These are phyloP conservation scores for Phenacoccus solenopsis DNA, from an alignment of 1,140 invertebrate genomes.

Conservation along the genomic window DNA sequence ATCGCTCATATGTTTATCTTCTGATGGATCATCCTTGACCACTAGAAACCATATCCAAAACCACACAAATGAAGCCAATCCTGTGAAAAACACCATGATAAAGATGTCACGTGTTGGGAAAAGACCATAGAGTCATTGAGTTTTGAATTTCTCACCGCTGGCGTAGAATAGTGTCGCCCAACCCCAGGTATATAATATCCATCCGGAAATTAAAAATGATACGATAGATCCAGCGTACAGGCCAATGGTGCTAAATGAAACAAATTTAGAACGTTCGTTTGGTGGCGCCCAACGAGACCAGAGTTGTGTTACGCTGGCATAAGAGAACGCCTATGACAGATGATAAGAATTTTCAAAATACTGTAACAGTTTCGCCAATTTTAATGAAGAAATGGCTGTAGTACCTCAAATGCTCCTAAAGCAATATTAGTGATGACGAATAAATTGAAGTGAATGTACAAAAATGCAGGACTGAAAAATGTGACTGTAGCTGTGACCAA, in stretches of 20 bases:
- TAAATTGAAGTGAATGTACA: constrained; percentile 23
- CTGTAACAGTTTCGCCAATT: neutral
- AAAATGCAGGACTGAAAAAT: constrained; percentile 26
- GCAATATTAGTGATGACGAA: constrained; percentile 38
- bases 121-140: neutral
- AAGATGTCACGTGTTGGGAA: neutral
- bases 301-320: neutral
- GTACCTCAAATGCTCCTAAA: constrained; percentile 42
- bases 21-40: neutral
- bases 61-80: neutral
- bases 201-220: constrained; percentile 28
- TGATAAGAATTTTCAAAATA: neutral
- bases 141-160: neutral
- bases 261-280: constrained; percentile 63
- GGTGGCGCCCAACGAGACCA: constrained; percentile 53
- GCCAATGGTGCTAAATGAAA: constrained; percentile 53
- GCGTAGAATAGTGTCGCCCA: neutral
- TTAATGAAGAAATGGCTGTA: neutral
- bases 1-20: neutral
- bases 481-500: constrained; percentile 41
- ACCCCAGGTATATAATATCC: neutral
- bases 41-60: neutral
- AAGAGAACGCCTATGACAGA: neutral
- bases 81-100: neutral
- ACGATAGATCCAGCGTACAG: constrained; percentile 37